Conservation (phyloP, 2,797 vertebrate genomes). For the Thaleichthys pacificus region DNA sequence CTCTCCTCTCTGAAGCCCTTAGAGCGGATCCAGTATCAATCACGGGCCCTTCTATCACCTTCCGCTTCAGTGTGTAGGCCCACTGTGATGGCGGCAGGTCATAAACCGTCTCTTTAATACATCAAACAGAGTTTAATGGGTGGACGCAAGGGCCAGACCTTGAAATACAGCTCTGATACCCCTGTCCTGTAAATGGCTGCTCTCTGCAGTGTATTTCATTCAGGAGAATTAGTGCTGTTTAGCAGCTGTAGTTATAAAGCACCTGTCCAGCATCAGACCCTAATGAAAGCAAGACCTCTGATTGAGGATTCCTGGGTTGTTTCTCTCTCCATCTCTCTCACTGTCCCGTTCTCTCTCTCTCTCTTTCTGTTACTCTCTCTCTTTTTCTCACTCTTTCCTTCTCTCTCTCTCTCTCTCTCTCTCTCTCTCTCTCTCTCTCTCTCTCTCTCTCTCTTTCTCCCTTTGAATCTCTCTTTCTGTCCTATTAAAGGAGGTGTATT, state of each 20-base stretch:
- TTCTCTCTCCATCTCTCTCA: neutral
- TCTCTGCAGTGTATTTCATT: constrained; percentile 70
- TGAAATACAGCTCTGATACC: constrained; percentile 73
- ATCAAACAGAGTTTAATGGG: constrained; percentile 72
- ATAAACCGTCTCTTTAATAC: constrained; percentile 74
- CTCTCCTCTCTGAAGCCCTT: constrained; percentile 33
- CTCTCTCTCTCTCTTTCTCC: neutral
- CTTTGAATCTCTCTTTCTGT: constrained; percentile 8
- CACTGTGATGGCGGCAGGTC: constrained; percentile 72
- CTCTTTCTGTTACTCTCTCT: too few relatives aligned
- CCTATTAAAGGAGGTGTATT: constrained; percentile 35
- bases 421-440: too few relatives aligned
- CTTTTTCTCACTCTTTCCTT: too few relatives aligned
- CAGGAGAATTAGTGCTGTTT: constrained; percentile 72
- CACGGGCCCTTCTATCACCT: constrained; percentile 71
- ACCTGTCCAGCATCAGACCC: constrained; percentile 45
- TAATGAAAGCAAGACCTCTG: constrained; percentile 45
- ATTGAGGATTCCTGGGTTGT: constrained; percentile 47
- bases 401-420: constrained; percentile 11
- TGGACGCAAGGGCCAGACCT: constrained; percentile 57
- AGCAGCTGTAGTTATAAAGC: constrained; percentile 65
- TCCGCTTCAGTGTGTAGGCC: constrained; percentile 71
- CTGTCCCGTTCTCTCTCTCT: too few relatives aligned
- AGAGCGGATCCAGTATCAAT: constrained; percentile 60
- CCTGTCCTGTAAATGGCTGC: constrained; percentile 66